A percentile compares a stretch with the other conserved stretches of the same genome.
Evolutionary conservation across 92 coral and sea anemone species (phyloP).

Genomic region (Epizoanthus ramosus): DNA sequence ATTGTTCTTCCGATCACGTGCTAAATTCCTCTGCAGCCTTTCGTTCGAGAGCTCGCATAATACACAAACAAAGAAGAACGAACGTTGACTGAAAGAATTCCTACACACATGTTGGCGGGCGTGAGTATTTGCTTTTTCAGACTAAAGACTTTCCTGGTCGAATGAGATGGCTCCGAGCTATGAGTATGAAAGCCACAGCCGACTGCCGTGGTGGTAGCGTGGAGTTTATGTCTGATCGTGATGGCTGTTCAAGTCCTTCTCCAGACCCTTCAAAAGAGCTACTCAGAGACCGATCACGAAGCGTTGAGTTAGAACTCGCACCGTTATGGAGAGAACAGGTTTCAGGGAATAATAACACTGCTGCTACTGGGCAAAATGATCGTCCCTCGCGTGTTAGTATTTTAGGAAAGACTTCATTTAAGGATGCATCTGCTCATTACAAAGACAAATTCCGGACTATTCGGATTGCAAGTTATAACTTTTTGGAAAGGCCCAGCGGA

Average conservation of each 20-base stretch:
- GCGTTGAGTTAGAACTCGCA: constrained; percentile 40
- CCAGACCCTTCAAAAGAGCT: constrained; percentile 18
- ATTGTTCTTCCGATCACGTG: constrained; percentile 32
- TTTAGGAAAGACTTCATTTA: constrained; percentile 33
- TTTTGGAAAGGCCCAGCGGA: constrained; percentile 92
- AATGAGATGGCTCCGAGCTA: constrained; percentile 34
- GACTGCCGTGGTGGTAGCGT: constrained; percentile 38
- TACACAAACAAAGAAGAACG: constrained; percentile 24
- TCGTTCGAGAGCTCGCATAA: constrained; percentile 29
- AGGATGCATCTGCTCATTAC: constrained; percentile 17
- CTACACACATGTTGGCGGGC: constrained; percentile 46
- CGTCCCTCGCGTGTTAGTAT: constrained; percentile 18
- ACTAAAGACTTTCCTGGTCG: constrained; percentile 30
- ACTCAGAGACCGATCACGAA: constrained; percentile 25
- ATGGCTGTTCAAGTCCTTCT: constrained; percentile 33
- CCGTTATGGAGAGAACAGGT: constrained; percentile 40
- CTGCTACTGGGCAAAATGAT: constrained; percentile 33
- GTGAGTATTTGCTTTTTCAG: constrained; percentile 2
- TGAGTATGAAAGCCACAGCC: constrained; percentile 39
- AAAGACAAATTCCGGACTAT: constrained; percentile 50
- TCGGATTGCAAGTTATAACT: constrained; percentile 79
- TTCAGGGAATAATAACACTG: constrained; percentile 27
- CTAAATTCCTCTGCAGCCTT: constrained; percentile 24
- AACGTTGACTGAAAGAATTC: constrained; percentile 27
- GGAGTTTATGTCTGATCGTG: constrained; percentile 36